Evolutionary conservation across 2,113 vertebrate species (phyloP), one percentile per base, ranked within the genome.

Genomic region (Apus apus): DNA sequence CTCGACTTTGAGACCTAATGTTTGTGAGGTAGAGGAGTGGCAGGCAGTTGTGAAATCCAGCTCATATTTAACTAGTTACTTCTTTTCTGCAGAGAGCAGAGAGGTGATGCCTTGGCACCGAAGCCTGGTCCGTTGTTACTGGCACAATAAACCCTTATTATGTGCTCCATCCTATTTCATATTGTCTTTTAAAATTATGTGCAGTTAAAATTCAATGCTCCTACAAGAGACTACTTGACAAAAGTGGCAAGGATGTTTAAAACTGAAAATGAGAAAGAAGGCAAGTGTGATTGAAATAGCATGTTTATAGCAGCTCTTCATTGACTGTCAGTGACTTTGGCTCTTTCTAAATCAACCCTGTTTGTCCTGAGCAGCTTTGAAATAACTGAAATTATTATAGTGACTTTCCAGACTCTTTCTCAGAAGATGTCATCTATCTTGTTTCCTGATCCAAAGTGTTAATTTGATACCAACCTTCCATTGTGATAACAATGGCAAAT

Each of bases 401-500:
- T 50, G 16, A 71, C 43, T 70, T 87, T 86, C 58, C 83, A 66
- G 64, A 43, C 78, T 93, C 40, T 26, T n/a, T 90, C 48, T 90
- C 32, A 48, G 54, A 68, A 51, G n/a, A 30, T 73, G 56, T 71
- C 46, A 80, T 89, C 70, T 91, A 71, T 48, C 61, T 85, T 82
- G 34, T 81, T 97, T 91, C 66, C 81, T 85, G 56, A 65, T 96
- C 76, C 80, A 54, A 92, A 95, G 83, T 77, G 83, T 93, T 95
- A 79, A 91, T 81, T 93, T 71, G 78, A 95, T 95, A 74, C 72
- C 75, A 93, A 7, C 82, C 53, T 76, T 80, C 43, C 54, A 30
- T 83, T 85, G 89, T 85, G 71, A 94, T 96, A 94, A 89, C 66
- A 87, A 46, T 54, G 53, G 50, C 81, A 91, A 84, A 89, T 92